phyloP scores from a whole-genome alignment of 2,797 vertebrate genomes.

The Chelon labrosus region DNA sequence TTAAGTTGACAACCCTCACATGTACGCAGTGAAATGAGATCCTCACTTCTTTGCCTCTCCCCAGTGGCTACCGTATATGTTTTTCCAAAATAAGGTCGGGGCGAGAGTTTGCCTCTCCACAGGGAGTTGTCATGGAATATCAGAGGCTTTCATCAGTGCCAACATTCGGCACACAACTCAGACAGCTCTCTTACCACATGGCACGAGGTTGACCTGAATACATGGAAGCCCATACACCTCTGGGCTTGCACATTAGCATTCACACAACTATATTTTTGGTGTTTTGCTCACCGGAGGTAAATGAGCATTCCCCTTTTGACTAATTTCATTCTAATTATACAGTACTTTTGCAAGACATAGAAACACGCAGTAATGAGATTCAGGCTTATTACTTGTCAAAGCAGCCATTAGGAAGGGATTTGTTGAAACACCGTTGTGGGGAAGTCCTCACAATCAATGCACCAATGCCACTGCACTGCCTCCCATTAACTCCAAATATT shows the following conservation, averaged over 20 bases:
- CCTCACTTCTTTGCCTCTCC: too few species aligned
- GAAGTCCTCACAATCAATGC: constrained; percentile 59
- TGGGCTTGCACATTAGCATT: neutral
- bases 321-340: constrained; percentile 37
- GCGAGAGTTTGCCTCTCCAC: too few species aligned
- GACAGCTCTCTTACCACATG: constrained; percentile 40
- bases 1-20: too few species aligned
- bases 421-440: constrained; percentile 43
- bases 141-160: constrained; percentile 35
- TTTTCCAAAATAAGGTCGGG: constrained; percentile 16
- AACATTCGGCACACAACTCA: constrained; percentile 8
- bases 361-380: constrained; percentile 40
- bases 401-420: constrained; percentile 54
- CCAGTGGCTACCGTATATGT: too few species aligned
- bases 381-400: constrained; percentile 53
- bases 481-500: constrained; percentile 63
- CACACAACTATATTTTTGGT: neutral
- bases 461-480: constrained; percentile 25
- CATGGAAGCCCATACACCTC: neutral
- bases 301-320: constrained; percentile 27
- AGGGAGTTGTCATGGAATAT: constrained; percentile 62
- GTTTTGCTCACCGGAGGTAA: constrained; percentile 23
- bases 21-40: too few species aligned
- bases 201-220: constrained; percentile 28
- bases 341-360: constrained; percentile 17